Evolutionary conservation across 1,140 invertebrate genomes (phyloP), one percentile per base, ranked within the genome.

Genomic region (Saccostrea glomerata): DNA sequence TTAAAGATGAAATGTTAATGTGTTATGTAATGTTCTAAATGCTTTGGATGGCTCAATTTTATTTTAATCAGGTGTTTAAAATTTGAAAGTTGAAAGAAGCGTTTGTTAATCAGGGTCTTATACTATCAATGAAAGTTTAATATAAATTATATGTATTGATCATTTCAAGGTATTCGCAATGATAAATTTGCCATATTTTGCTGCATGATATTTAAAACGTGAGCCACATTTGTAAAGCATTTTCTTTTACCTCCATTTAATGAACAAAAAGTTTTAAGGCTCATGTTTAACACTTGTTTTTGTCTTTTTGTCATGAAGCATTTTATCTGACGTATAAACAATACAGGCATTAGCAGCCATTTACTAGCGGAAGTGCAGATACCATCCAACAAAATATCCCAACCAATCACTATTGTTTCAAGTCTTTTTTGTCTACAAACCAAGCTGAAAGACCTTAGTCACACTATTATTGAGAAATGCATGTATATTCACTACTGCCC

Each of bases 1-100:
- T 77, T 77, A 77, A 63, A 77, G 70, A 77, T 77, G 70, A 77
- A 77, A 77, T 77, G 23, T 77, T 77, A 77, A 77, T 77, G 70
- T 77, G 70, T 77, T 77, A 77, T 77, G 70, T 77, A 77, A 77
- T 77, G 70, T 77, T 77, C 70, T 25, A 4, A 77, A 77, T 25
- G 23, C 23, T 77, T 30, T 5, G 70, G 70, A 77, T 77, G 25
- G 70, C 58, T 30, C 25, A 77, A 66, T 66, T n/a, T n/a, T 66
- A n/a, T 66, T 30, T 77, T 30, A 77, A 77, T 77, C 70, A 77
- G 70, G 70, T 77, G 70, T 77, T 77, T 77, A 30, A 36, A 77
- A 30, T 77, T 30, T 77, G 70, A 40, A 63, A 20, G 58, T 36
- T 77, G 25, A 77, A 77, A 77, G 25, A 36, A 15, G 25, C 30